These are phyloP conservation scores for Cremastinae sp. DNA, from an alignment of 2,888 invertebrate species.

Conservation along the genomic window DNA sequence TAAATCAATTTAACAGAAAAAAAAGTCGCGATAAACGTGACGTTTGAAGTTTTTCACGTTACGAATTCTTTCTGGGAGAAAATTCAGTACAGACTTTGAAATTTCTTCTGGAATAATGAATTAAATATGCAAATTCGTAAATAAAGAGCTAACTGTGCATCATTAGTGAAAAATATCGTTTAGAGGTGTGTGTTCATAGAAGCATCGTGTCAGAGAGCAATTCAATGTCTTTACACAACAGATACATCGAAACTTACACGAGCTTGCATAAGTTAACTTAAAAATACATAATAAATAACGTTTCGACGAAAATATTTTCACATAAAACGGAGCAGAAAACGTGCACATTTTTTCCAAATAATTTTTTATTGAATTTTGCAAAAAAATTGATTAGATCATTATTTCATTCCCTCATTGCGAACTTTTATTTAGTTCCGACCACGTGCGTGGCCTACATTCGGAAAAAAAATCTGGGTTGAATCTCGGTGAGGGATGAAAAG, in stretches of 20 bases:
- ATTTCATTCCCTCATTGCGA: conserved; percentile 7
- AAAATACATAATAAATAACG: conserved; percentile 3
- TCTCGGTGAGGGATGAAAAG: conserved; percentile 17
- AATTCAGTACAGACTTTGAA: too few species aligned
- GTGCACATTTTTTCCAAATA: too few species aligned
- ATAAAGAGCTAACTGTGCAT: conserved; percentile 35
- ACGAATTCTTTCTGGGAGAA: too few species aligned
- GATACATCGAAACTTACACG: conserved; percentile 38
- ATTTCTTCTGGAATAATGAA: neutral
- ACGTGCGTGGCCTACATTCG: conserved; percentile 51
- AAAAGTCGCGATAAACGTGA: too few species aligned
- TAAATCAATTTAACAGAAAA: too few species aligned
- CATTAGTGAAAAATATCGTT: conserved; percentile 36
- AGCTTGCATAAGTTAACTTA: conserved; percentile 8
- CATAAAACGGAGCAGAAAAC: too few species aligned
- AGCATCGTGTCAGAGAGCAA: conserved; percentile 54
- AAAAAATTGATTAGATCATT: neutral
- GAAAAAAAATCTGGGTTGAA: conserved; percentile 4
- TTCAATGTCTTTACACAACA: conserved; percentile 46
- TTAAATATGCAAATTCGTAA: neutral
- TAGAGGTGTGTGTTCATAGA: conserved; percentile 50
- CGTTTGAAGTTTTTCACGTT: too few species aligned
- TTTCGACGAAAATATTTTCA: too few species aligned
- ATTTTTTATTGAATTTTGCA: too few species aligned
- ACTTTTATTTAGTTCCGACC: conserved; percentile 7